Evolutionary conservation across 2,113 vertebrate genomes (phyloP), one percentile per base, ranked within the genome.

Genomic region (Nibea coibor): DNA sequence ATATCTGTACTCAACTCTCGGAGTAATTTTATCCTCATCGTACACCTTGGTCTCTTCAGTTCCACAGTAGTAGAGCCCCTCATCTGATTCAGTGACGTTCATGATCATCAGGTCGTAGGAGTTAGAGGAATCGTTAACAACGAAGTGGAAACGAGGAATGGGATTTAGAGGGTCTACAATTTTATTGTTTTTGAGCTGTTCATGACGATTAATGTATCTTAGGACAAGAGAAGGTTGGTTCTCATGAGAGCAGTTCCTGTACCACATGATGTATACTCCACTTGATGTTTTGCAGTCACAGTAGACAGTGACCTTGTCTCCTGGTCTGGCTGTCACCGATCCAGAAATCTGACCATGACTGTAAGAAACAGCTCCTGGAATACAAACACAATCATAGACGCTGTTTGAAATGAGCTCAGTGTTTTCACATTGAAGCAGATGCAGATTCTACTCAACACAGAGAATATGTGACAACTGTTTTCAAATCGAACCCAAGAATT

Each of bases 21-120:
- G 0, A n/a, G 0, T 8, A 26, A 71, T 67, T 1, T 1, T 0
- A 20, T 26, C 0, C 0, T 47, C 0, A 2, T 59, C 28, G 2
- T 20, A 0, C 63, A 86, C 48, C 15, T 3, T 50, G 0, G 0
- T 0, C 6, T 39, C 0, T 26, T 56, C 8, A 61, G 51, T 84
- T 78, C 86, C 89, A 86, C 89, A 92, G 77, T 75, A 87, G 75
- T 89, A 91, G 54, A 87, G 56, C 0, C 89, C 86, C 35, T 74
- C 72, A 48, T 88, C 82, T 24, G 76, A 72, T 11, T 71, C n/a
- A 65, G 72, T 75, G 75, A 72, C 17, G n/a, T 87, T 88, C 26
- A 12, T 9, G 20, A 92, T 92, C 19, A 72, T 4, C 35, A 92
- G 62, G 71, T 84, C 75, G 12, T 61, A 88, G 22, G 74, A 81